phyloP scores from a whole-genome alignment of 2,888 invertebrate species.

The Nudaria mundana region DNA sequence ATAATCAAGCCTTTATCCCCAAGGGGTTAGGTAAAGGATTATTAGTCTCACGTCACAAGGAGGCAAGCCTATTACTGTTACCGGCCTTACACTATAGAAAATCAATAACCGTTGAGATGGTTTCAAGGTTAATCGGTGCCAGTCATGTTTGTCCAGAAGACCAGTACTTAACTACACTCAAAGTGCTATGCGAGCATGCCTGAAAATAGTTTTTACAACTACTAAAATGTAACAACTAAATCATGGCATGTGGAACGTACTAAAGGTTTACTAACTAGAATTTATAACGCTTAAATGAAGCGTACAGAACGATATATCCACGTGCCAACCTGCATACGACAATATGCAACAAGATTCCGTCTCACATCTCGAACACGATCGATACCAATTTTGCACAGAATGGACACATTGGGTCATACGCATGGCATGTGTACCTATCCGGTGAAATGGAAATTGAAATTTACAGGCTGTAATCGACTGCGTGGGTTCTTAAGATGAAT shows the following conservation, averaged over 20 bases:
- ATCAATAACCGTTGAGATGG: too few species aligned
- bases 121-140: too few species aligned
- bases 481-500: conserved; percentile 23
- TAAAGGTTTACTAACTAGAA: conserved; percentile 23
- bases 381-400: conserved; percentile 35
- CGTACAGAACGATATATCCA: conserved; percentile 12
- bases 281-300: conserved; percentile 21
- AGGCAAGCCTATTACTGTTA: too few species aligned
- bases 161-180: too few species aligned
- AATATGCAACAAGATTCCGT: conserved; percentile 21
- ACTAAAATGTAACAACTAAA: not conserved
- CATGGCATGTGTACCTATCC: conserved; percentile 15
- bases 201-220: not conserved
- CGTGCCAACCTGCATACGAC: conserved; percentile 16
- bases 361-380: conserved; percentile 26
- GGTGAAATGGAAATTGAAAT: conserved; percentile 31
- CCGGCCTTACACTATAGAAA: too few species aligned
- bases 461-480: conserved; percentile 25
- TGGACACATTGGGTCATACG: conserved; percentile 30
- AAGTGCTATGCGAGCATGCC: too few species aligned
- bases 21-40: too few species aligned
- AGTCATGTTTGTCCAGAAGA: too few species aligned
- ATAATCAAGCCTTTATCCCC: too few species aligned
- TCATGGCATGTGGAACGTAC: conserved; percentile 17
- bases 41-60: too few species aligned